phyloP scores from a whole-genome alignment of 1,140 invertebrate species.

The Drosophila albomicans region DNA sequence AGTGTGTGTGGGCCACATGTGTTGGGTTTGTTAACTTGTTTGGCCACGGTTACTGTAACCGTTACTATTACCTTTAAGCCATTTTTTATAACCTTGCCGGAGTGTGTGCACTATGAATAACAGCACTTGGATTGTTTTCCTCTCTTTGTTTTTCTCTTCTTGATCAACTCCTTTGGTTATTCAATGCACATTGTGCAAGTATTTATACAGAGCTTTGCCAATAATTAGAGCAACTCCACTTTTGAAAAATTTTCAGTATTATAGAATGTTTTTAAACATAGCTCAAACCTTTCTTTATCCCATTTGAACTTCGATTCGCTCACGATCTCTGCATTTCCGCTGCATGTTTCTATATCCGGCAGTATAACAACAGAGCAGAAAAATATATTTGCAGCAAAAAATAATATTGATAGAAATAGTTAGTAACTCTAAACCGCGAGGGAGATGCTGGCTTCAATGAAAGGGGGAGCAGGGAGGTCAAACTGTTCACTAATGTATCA shows the following conservation, averaged over 20 bases:
- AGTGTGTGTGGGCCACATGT: constrained; percentile 44
- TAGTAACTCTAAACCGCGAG: constrained; percentile 8
- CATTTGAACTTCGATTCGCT: neutral
- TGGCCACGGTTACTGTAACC: constrained; percentile 63
- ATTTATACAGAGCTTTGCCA: constrained; percentile 68
- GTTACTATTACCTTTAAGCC: constrained; percentile 74
- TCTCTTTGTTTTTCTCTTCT: constrained; percentile 30
- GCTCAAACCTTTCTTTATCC: neutral
- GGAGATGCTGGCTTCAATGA: neutral
- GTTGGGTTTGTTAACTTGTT: constrained; percentile 52
- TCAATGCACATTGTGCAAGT: constrained; percentile 70
- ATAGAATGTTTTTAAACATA: neutral
- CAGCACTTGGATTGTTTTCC: constrained; percentile 74
- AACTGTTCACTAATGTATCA: constrained; percentile 41
- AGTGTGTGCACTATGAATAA: constrained; percentile 71
- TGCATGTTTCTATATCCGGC: constrained; percentile 79
- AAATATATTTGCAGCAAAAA: constrained; percentile 36
- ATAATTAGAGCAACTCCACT: constrained; percentile 10
- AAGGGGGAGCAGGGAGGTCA: neutral
- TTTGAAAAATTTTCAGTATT: neutral
- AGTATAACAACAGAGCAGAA: constrained; percentile 52
- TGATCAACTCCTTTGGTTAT: constrained; percentile 23
- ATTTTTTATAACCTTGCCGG: constrained; percentile 57
- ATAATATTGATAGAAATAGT: constrained; percentile 18
- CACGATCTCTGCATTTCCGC: constrained; percentile 60